Evolutionary conservation across 2,888 invertebrate species (phyloP).

Genomic region (Cephus sareptanus): DNA sequence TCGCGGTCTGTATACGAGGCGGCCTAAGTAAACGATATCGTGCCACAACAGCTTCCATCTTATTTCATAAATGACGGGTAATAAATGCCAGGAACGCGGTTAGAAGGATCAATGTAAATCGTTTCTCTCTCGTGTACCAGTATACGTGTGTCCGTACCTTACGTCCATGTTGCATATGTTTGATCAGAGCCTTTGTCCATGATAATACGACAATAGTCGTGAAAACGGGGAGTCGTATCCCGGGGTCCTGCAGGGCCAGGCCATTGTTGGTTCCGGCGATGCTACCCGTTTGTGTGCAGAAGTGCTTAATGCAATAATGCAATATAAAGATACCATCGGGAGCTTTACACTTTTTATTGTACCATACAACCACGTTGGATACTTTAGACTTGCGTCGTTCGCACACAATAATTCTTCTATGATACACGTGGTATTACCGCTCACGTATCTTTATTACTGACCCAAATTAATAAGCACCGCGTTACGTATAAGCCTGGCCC

Average conservation of each 20-base stretch:
- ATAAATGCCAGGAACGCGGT: constrained; percentile 3
- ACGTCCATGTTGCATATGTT: constrained; percentile 37
- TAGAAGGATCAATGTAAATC: background rate
- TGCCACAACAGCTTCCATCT: background rate
- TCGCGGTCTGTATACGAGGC: background rate
- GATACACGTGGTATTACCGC: constrained; percentile 18
- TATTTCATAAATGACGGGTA: constrained; percentile 6
- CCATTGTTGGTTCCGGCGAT: constrained; percentile 47
- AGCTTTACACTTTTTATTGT: constrained; percentile 25
- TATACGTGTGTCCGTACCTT: constrained; percentile 14
- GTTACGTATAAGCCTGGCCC: background rate
- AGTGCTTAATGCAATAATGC: constrained; percentile 64
- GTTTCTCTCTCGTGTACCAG: background rate
- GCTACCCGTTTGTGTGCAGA: constrained; percentile 55
- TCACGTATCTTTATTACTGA: constrained; percentile 11
- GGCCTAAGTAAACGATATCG: constrained; percentile 10
- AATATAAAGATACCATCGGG: constrained; percentile 61
- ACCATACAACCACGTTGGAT: background rate
- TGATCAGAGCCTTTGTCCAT: constrained; percentile 35
- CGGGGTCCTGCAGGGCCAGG: constrained; percentile 26
- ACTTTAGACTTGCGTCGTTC: background rate
- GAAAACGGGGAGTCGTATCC: constrained; percentile 17
- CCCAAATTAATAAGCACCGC: constrained; percentile 44
- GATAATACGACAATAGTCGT: constrained; percentile 35
- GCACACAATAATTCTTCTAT: background rate